Conservation (phyloP, 2,113 vertebrate species). For the Poeciliopsis retropinna region DNA sequence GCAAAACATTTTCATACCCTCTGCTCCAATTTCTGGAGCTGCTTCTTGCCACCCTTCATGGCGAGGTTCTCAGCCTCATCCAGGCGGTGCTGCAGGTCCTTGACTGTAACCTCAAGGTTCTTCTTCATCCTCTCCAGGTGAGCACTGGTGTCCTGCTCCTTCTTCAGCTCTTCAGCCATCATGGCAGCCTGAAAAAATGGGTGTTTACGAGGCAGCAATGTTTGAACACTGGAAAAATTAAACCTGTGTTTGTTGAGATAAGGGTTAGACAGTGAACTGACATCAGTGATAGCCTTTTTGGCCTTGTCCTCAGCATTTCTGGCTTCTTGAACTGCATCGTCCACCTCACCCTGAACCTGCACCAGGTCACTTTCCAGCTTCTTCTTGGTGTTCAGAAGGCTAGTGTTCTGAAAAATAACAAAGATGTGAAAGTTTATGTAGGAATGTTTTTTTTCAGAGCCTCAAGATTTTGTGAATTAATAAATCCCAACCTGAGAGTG, state of each 20-base stretch:
- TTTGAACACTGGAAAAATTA: neutral
- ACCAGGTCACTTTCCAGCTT: slow-evolving; percentile 67
- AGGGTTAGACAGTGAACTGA: slow-evolving; percentile 26
- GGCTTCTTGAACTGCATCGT: slow-evolving; percentile 70
- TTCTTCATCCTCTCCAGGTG: slow-evolving; percentile 97
- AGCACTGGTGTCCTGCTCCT: slow-evolving; percentile 89
- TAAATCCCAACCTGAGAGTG: slow-evolving; percentile 84
- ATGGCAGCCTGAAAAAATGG: slow-evolving; percentile 80
- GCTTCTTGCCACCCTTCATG: slow-evolving; percentile 88
- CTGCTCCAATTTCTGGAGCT: slow-evolving; percentile 86
- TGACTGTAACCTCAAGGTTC: slow-evolving; percentile 88
- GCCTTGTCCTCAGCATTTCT: slow-evolving; percentile 93
- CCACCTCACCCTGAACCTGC: slow-evolving; percentile 70
- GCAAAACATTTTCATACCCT: slow-evolving; percentile 66
- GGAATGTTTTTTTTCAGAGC: neutral
- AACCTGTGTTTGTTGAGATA: neutral
- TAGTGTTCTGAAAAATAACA: slow-evolving; percentile 58
- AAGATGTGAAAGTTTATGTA: neutral
- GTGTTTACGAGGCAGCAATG: neutral
- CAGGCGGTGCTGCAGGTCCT: slow-evolving; percentile 86
- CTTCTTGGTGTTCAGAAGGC: slow-evolving; percentile 74
- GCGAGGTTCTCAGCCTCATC: slow-evolving; percentile 90
- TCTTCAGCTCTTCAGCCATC: slow-evolving; percentile 91
- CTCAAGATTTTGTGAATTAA: neutral
- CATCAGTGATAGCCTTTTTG: slow-evolving; percentile 93